Conservation (phyloP, 2,888 invertebrate species). For the Encarsia formosa region DNA sequence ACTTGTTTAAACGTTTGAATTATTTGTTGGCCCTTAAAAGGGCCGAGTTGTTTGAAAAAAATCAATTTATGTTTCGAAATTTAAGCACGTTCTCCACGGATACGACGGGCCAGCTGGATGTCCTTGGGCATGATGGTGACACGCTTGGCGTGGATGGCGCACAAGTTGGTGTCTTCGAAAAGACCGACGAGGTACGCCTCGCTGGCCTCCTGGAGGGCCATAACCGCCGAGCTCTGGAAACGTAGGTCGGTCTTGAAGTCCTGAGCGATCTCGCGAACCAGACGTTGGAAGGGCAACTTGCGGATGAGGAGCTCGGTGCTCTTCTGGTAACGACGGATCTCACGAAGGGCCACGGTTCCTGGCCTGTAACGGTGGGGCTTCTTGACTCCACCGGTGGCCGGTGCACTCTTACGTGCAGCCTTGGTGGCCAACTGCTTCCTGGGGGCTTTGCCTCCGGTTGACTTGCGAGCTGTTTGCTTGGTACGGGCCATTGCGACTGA, state of each 20-base stretch:
- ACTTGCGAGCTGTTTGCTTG: constrained; percentile 9
- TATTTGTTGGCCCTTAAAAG: too few relatives aligned
- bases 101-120: constrained; percentile 68
- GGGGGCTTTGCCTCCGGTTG: constrained; percentile 8
- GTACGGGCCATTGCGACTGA: constrained; percentile 10
- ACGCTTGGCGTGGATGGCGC: constrained; percentile 94
- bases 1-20: too few relatives aligned
- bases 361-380: constrained; percentile 11
- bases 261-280: constrained; percentile 8
- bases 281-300: constrained; percentile 8
- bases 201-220: constrained; percentile 4
- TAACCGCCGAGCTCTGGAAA: constrained; percentile 8
- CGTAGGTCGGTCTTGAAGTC: constrained; percentile 10
- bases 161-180: constrained; percentile 96
- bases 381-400: constrained; percentile 10
- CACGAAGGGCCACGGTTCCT: constrained; percentile 9
- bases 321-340: constrained; percentile 8
- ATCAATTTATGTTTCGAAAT: too few relatives aligned
- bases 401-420: constrained; percentile 6
- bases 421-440: constrained; percentile 2
- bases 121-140: constrained; percentile 98
- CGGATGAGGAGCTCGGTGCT: constrained; percentile 7
- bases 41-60: too few relatives aligned
- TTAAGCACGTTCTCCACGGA: too few relatives aligned
- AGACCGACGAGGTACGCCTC: constrained; percentile 90